Evolutionary conservation across 1,140 invertebrate genomes (phyloP), one percentile per base, ranked within the genome.

Genomic region (Drosophila busckii): DNA sequence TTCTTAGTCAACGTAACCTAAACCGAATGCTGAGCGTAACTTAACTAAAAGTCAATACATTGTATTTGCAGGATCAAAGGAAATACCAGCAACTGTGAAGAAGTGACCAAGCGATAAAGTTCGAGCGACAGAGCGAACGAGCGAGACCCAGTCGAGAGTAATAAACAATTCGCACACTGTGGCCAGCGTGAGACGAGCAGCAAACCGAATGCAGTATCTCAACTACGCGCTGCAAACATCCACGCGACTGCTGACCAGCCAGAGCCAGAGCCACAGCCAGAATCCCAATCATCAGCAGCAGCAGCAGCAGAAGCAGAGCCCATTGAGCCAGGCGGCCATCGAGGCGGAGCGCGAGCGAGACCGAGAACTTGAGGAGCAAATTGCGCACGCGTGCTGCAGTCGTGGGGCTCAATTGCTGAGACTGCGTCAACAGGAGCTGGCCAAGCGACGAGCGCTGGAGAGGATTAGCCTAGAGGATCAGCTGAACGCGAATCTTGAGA

Each of bases 161-260:
- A 44, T 22, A 23, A 15, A 50, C 15, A 41, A 69, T 80, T 80
- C 69, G 73, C 73, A 80, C 73, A 80, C 73, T 73, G 73, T 80
- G 73, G 73, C 73, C 68, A 82, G 73, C 54, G 46, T 41, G 52
- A 67, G 59, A 69, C 46, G 46, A 75, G 60, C 38, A 82, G 55
- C 80, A 73, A 85, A 82, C 84, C 84, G 84, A 86, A 86, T 86
- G 84, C 84, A 86, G 84, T 86, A 85, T 86, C 84, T 86, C 53
- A 85, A 75, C 50, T 85, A 86, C 76, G 84, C 84, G 37, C 78
- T 86, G 71, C 83, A 86, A 70, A 85, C 83, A 84, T 83, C 83
- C 66, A 84, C 84, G 64, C 83, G 84, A 82, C 61, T 82, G 75
- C 76, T 84, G 78, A 80, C 54, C 65, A 59, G 69, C 67, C 83